Evolutionary conservation across 2,113 vertebrate species (phyloP).

Genomic region (Cnemophilus loriae): DNA sequence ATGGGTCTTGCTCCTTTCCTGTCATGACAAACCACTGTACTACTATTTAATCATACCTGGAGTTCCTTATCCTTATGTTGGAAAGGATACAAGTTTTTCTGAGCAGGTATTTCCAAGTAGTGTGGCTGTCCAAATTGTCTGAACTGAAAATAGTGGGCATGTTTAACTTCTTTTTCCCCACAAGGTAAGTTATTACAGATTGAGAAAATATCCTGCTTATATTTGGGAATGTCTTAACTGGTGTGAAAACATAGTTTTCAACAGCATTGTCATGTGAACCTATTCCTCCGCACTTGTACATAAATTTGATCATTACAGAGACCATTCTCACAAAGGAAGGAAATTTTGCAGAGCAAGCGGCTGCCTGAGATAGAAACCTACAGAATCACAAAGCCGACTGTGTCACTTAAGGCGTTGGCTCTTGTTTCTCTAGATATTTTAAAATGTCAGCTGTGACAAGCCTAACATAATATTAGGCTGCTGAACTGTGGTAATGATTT

Average conservation of each 20-base stretch:
- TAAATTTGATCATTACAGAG: neutral
- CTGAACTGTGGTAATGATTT: neutral
- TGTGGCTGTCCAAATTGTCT: neutral
- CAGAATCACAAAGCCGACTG: neutral
- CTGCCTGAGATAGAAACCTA: neutral
- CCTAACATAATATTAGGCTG: neutral
- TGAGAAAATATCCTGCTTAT: neutral
- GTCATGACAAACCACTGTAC: neutral
- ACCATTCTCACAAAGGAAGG: neutral
- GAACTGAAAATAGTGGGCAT: neutral
- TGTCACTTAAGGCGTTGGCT: neutral
- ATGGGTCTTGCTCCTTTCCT: neutral
- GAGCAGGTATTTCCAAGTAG: neutral
- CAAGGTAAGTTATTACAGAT: neutral
- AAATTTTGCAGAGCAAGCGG: neutral
- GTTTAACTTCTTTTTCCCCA: neutral
- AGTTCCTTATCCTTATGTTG: neutral
- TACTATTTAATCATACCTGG: neutral
- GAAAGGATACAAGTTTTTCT: neutral
- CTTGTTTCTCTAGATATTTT: neutral
- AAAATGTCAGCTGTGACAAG: constrained; percentile 5
- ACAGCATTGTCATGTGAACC: neutral
- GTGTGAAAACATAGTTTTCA: neutral
- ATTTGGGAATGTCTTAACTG: neutral
- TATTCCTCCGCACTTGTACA: neutral